Evolutionary conservation across 2,113 vertebrate genomes (phyloP).

Genomic region (Tinamus guttatus): DNA sequence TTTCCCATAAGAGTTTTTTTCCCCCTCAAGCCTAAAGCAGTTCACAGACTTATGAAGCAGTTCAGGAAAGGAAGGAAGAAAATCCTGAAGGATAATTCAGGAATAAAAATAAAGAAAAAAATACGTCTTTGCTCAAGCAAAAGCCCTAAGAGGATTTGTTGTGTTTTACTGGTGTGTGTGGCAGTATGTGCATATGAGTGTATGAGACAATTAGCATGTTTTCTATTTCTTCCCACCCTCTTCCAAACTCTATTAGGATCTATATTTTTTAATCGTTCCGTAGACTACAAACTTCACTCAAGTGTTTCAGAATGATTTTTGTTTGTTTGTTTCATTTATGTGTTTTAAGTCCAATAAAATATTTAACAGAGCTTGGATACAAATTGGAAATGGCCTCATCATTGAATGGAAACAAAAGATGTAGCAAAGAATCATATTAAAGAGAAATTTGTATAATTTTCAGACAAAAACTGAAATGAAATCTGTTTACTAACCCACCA

Average conservation of each 20-base stretch:
- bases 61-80: background rate
- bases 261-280: background rate
- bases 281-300: background rate
- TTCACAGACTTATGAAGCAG: background rate
- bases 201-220: fast-evolving
- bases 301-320: slow-evolving; percentile 45
- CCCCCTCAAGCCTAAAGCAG: background rate
- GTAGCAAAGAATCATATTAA: slow-evolving; percentile 64
- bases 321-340: slow-evolving; percentile 60
- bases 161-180: background rate
- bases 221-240: background rate
- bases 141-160: background rate
- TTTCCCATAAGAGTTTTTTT: background rate
- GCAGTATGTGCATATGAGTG: background rate
- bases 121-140: background rate
- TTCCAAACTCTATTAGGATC: background rate
- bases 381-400: slow-evolving; percentile 67
- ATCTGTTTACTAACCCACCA: slow-evolving; percentile 77
- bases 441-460: slow-evolving; percentile 74
- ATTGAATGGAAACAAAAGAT: slow-evolving; percentile 68
- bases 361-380: slow-evolving; percentile 61
- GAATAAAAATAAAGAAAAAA: background rate
- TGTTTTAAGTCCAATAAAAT: slow-evolving; percentile 55
- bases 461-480: slow-evolving; percentile 76
- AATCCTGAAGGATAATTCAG: slow-evolving; percentile 8